Percentiles rank a stretch among this genome's conserved stretches.
Conservation (phyloP, 2,888 invertebrate genomes). For the Dasypogon diadema region DNA sequence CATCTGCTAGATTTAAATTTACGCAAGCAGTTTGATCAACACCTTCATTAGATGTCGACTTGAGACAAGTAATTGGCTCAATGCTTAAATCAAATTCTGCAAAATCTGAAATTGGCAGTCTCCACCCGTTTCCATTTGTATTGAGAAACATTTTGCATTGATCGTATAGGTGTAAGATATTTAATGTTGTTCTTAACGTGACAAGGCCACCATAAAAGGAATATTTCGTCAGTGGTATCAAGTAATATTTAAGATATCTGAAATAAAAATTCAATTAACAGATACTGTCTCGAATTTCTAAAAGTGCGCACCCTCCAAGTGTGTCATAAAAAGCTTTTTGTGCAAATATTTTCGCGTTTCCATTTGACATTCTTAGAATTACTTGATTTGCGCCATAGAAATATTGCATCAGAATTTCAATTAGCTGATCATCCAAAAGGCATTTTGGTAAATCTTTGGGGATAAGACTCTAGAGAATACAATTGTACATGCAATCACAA, state of each 20-base stretch:
- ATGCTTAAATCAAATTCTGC: slow-evolving; percentile 58
- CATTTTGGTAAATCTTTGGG: slow-evolving; percentile 62
- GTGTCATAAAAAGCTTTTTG: slow-evolving; percentile 65
- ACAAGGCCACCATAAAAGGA: slow-evolving; percentile 66
- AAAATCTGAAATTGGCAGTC: slow-evolving; percentile 60
- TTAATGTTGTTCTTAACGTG: slow-evolving; percentile 60
- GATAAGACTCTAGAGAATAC: slow-evolving; percentile 61
- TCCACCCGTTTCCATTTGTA: slow-evolving; percentile 68
- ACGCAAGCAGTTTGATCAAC: slow-evolving; percentile 61
- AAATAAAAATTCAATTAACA: too few relatives aligned
- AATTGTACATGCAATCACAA: too few relatives aligned
- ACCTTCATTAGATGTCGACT: slow-evolving; percentile 8
- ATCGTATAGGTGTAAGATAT: slow-evolving; percentile 61
- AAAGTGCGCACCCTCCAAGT: slow-evolving; percentile 65
- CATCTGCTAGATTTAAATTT: slow-evolving; percentile 60
- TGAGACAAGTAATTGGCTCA: slow-evolving; percentile 59
- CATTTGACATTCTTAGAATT: slow-evolving; percentile 60
- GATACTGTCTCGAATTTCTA: too few relatives aligned
- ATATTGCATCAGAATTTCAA: slow-evolving; percentile 63
- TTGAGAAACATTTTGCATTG: slow-evolving; percentile 63
- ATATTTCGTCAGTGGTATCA: slow-evolving; percentile 64
- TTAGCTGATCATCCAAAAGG: slow-evolving; percentile 61
- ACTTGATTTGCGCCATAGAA: slow-evolving; percentile 64
- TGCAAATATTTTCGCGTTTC: slow-evolving; percentile 57
- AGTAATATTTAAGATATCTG: slow-evolving; percentile 63